Evolutionary conservation across 2,797 vertebrate genomes (phyloP), one percentile per base, ranked within the genome.

Genomic region (Eupleurogrammus muticus): DNA sequence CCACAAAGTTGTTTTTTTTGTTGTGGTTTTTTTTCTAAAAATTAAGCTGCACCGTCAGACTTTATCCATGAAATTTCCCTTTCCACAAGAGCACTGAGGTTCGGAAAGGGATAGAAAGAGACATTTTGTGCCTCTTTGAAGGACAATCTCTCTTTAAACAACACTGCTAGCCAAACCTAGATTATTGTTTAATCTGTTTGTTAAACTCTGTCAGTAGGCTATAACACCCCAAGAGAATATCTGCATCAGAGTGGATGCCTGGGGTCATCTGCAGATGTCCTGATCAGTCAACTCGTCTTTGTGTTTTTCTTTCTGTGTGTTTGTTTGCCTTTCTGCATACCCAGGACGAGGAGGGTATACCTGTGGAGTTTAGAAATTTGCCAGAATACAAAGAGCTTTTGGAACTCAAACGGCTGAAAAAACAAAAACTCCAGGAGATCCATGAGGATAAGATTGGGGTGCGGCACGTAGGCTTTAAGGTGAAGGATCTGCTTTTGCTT

Each of bases 321-420:
- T n/a, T 70, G 2, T 42, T 5, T 13, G 40, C 3, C 14, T 55
- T 38, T 20, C 52, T 46, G 20, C 34, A 9, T 32, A 9, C 54
- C 3, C 87, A 99, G 98, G 98, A 99, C 66, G 98, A 99, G 32
- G 98, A 99, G 54, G 90, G 91, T 62, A 93, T 99, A 70, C 98
- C 98, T 59, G 17, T 93, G 63, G 94, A 95, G 65, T 92, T 93
- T 66, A 94, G 96, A 70, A 94, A 93, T 80, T 85, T 98, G 68
- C 97, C 96, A 0, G 98, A 99, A 90, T 99, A 98, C 93, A 97
- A 97, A 92, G 96, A 99, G 86, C 93, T 99, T 67, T 89, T 97
- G 87, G 95, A 98, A 83, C 94, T 99, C 82, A 99, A 99, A 91
- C 96, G 96, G 53, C 80, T 99, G 83, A 99, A 97, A 92, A 99